Conservation (phyloP, 92 coral and sea anemone genomes). For the Phenganax stokvisi region DNA sequence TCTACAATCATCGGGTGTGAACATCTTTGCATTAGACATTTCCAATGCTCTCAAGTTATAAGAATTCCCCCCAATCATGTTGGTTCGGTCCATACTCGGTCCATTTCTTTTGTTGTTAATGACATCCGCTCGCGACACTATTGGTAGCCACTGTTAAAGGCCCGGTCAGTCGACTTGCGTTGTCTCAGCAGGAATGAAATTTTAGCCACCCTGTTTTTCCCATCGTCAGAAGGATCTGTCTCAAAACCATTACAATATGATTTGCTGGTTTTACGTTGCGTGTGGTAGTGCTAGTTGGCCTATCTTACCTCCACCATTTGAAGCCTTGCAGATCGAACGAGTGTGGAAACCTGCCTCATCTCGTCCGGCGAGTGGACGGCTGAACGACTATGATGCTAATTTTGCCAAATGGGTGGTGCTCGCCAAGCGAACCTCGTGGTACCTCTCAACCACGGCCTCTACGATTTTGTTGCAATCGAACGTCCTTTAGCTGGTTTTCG, state of each 20-base stretch:
- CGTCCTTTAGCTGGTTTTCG: neutral
- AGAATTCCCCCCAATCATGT: conserved; percentile 43
- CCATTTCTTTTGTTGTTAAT: conserved; percentile 15
- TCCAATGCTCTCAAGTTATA: conserved; percentile 40
- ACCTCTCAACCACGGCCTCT: neutral
- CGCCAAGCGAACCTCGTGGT: neutral
- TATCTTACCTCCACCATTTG: too few species aligned
- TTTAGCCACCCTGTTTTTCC: conserved; percentile 27
- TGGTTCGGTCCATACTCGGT: conserved; percentile 39
- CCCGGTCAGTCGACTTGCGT: conserved; percentile 22
- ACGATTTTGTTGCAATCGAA: conserved; percentile 15
- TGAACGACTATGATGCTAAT: conserved; percentile 33
- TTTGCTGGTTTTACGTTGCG: too few species aligned
- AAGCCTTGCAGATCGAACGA: neutral
- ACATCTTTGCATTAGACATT: conserved; percentile 43
- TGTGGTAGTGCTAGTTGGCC: too few species aligned
- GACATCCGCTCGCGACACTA: conserved; percentile 31
- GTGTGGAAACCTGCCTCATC: too few species aligned
- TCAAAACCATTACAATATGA: conserved; percentile 53
- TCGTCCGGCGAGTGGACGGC: neutral
- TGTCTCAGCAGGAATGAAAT: conserved; percentile 19
- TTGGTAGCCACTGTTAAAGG: too few species aligned
- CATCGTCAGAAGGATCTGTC: too few species aligned
- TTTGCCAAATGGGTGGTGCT: conserved; percentile 22
- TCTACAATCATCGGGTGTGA: too few species aligned